phyloP scores from a whole-genome alignment of 2,797 vertebrate species.

The Xiphophorus birchmanni region DNA sequence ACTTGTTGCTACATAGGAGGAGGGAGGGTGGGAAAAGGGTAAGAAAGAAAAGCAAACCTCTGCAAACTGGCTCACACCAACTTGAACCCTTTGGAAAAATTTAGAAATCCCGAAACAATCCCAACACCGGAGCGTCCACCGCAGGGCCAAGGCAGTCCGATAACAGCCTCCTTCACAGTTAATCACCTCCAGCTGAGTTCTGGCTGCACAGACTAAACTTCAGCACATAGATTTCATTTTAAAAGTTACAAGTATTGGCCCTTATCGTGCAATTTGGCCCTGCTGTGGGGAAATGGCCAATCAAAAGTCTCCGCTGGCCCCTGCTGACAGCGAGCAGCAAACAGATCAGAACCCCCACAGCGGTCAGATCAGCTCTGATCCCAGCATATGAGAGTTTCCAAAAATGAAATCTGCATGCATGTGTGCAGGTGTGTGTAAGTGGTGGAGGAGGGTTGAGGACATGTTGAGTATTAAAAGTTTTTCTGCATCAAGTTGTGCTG shows the following conservation, averaged over 20 bases:
- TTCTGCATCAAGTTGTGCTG: slow-evolving; percentile 7
- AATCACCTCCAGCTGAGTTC: slow-evolving; percentile 25
- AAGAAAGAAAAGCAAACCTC: slow-evolving; percentile 42
- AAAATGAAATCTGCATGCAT: slow-evolving; percentile 27
- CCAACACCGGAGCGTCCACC: slow-evolving; percentile 22
- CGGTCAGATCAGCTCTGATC: slow-evolving; percentile 68
- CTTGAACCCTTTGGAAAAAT: slow-evolving; percentile 46
- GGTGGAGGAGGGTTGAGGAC: not conserved
- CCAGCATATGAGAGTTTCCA: slow-evolving; percentile 59
- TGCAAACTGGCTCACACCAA: slow-evolving; percentile 80
- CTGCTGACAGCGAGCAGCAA: slow-evolving; percentile 25
- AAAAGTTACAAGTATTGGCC: slow-evolving; percentile 34
- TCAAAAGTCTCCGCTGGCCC: slow-evolving; percentile 30
- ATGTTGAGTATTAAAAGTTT: not conserved
- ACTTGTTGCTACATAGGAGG: slow-evolving; percentile 21
- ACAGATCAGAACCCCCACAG: slow-evolving; percentile 49
- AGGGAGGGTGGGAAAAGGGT: not conserved
- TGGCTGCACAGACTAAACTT: slow-evolving; percentile 2
- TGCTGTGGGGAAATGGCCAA: slow-evolving; percentile 43
- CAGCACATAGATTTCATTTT: slow-evolving; percentile 32
- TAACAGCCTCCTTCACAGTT: slow-evolving; percentile 11
- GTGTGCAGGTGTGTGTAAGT: slow-evolving; percentile 23
- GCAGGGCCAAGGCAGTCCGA: slow-evolving; percentile 47
- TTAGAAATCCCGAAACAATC: slow-evolving; percentile 28
- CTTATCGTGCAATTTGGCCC: slow-evolving; percentile 55